Evolutionary conservation across 2,888 invertebrate genomes (phyloP).

Genomic region (Torymus aiolomorphi): DNA sequence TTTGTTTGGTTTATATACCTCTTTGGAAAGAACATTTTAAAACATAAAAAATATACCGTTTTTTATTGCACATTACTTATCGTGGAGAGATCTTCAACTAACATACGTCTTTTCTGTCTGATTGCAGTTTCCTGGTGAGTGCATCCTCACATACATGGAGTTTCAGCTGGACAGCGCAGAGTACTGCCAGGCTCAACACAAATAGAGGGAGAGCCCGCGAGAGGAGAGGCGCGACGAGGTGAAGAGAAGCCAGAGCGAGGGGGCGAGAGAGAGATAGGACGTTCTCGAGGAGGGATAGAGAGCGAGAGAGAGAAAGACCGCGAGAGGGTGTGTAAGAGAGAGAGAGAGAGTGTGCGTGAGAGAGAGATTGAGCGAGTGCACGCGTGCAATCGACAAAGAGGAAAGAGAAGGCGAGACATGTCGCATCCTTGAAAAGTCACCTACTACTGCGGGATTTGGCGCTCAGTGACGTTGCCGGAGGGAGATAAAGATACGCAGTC

Average conservation of each 20-base stretch:
- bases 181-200: conserved; percentile 99
- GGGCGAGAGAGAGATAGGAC: conserved; percentile 50
- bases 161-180: conserved; percentile 98
- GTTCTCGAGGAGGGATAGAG: conserved; percentile 36
- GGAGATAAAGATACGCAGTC: neutral
- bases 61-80: no score
- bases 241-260: conserved; percentile 15
- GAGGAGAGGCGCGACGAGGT: conserved; percentile 35
- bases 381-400: conserved; percentile 36
- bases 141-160: conserved; percentile 97
- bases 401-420: conserved; percentile 24
- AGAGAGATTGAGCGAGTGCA: conserved; percentile 49
- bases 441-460: neutral
- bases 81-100: no score
- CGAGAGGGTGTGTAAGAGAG: conserved; percentile 12
- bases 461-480: neutral
- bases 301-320: conserved; percentile 21
- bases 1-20: no score
- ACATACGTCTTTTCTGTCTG: conserved; percentile 52
- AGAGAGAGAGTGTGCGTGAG: conserved; percentile 36
- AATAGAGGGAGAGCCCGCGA: conserved; percentile 81
- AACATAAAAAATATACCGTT: no score
- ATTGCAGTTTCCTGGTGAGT: conserved; percentile 90
- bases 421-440: no score
- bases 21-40: no score